A percentile compares a stretch with the other conserved stretches of the same genome.
Conservation (phyloP, 2,797 vertebrate species). For the Acridotheres tristis region DNA sequence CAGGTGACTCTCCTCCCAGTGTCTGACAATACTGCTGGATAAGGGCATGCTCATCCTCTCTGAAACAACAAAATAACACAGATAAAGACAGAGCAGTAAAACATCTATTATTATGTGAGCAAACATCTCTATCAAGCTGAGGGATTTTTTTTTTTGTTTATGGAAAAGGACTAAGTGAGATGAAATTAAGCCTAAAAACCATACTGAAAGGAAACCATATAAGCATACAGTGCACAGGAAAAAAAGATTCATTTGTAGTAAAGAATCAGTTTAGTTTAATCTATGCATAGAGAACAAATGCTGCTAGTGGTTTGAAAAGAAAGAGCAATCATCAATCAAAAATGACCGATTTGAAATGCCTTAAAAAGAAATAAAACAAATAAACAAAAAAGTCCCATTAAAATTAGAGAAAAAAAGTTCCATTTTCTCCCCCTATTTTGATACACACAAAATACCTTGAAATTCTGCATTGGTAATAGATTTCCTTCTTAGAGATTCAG, state of each 20-base stretch:
- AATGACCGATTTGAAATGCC: not conserved
- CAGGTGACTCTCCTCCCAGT: constrained; percentile 89
- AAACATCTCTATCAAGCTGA: not conserved
- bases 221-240: not conserved
- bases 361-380: not conserved
- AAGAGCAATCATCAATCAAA: not conserved
- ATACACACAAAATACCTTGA: not conserved
- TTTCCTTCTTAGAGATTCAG: not conserved
- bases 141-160: not conserved
- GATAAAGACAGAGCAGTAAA: not conserved
- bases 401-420: not conserved
- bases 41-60: constrained; percentile 95
- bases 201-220: not conserved
- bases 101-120: not conserved
- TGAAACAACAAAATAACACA: constrained; percentile 55
- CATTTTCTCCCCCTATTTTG: not conserved
- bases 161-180: not conserved
- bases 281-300: not conserved
- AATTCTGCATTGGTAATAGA: not conserved
- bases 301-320: not conserved
- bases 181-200: not conserved
- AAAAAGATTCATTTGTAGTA: not conserved
- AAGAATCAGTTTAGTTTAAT: not conserved
- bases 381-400: not conserved
- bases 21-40: constrained; percentile 98